phyloP scores from a whole-genome alignment of 1,140 invertebrate species.

The Ganaspis sp. region DNA sequence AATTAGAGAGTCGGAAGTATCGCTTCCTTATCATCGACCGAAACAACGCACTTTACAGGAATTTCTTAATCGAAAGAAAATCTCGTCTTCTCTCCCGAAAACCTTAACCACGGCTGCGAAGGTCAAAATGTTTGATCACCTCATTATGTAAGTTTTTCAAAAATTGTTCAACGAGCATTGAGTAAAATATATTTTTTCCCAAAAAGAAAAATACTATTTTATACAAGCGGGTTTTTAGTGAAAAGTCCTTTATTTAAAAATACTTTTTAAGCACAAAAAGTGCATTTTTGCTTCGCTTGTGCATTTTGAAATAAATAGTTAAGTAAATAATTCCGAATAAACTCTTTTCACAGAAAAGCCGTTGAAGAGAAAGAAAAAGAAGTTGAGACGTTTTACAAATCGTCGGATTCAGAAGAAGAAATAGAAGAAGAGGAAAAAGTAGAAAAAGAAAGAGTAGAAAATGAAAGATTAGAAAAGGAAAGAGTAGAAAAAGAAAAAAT shows the following conservation, averaged over 20 bases:
- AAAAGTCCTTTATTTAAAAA: too few species aligned
- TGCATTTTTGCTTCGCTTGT: too few species aligned
- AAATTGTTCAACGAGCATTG: background rate
- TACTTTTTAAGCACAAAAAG: too few species aligned
- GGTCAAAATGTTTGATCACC: constrained; percentile 67
- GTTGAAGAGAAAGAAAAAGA: constrained; percentile 72
- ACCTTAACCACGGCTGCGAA: constrained; percentile 65
- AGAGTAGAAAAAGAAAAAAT: constrained; percentile 28
- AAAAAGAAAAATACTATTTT: too few species aligned
- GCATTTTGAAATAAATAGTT: too few species aligned
- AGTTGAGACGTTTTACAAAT: constrained; percentile 70
- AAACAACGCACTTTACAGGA: constrained; percentile 84
- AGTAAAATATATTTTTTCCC: too few species aligned
- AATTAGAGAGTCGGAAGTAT: constrained; percentile 82
- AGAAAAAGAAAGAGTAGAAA: constrained; percentile 19
- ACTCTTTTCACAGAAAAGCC: constrained; percentile 57
- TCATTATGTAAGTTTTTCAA: constrained; percentile 62
- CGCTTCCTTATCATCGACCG: constrained; percentile 87
- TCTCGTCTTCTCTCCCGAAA: constrained; percentile 54
- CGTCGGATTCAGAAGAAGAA: constrained; percentile 71
- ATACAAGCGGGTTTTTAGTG: too few species aligned
- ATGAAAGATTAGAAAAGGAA: too few species aligned
- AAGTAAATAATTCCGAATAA: background rate
- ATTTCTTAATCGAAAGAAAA: constrained; percentile 78
- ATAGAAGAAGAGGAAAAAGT: constrained; percentile 29